A percentile compares a stretch with the other conserved stretches of the same genome.
Conservation (phyloP, 2,797 vertebrate genomes). For the Natrix natrix region DNA sequence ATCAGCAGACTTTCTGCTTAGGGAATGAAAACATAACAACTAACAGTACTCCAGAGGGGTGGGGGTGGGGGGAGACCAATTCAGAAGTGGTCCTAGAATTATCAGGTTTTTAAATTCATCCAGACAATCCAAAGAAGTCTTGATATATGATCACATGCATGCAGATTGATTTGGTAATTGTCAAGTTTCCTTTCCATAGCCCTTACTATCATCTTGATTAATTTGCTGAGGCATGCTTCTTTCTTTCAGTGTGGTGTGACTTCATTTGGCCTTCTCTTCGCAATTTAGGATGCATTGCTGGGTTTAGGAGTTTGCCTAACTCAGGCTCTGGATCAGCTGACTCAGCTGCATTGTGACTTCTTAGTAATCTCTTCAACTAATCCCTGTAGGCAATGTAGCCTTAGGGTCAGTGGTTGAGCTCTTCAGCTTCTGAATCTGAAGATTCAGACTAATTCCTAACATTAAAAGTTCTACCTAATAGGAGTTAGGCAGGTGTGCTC, state of each 20-base stretch:
- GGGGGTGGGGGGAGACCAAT: not conserved
- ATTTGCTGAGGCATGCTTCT: not conserved
- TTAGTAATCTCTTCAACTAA: not conserved
- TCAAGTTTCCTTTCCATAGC: not conserved
- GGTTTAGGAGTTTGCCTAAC: not conserved
- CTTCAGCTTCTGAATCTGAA: not conserved
- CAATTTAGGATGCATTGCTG: not conserved
- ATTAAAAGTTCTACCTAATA: not conserved
- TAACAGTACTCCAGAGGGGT: not conserved
- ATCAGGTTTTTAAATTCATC: not conserved
- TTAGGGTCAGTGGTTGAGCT: not conserved
- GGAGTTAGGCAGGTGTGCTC: not conserved
- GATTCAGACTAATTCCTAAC: not conserved
- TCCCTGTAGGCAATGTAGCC: not conserved
- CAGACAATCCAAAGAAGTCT: not conserved
- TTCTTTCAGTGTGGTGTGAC: not conserved
- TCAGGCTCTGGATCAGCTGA: not conserved
- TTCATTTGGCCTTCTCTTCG: not conserved
- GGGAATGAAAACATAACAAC: not conserved
- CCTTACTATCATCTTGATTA: not conserved
- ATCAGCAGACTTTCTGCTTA: not conserved
- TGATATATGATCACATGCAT: not conserved
- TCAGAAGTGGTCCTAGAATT: not conserved
- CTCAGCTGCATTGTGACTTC: not conserved
- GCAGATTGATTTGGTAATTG: not conserved